Evolutionary conservation across 2,888 invertebrate genomes (phyloP), one percentile per base, ranked within the genome.

Genomic region (Rambutsinella grinnellia): DNA sequence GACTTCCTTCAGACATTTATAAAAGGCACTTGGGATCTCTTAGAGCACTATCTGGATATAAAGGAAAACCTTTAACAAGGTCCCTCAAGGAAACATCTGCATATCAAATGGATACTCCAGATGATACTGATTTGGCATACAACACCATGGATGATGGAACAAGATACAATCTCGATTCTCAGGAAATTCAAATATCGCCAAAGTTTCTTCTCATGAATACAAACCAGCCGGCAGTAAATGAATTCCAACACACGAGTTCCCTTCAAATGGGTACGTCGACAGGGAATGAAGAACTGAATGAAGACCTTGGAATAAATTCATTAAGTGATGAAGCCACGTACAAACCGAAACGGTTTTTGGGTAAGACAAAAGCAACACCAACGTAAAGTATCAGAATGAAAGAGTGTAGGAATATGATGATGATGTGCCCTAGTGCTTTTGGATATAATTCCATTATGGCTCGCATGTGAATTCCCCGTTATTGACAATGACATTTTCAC

Each of bases 321-420:
- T n/a, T 61, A 27, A 66, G 63, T 36, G 68, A 74, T 53, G 57
- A 46, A 17, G 49, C 13, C 15, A 13, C 57, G 27, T 49, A 56
- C 54, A 75, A 75, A 24, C 63, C 70, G 24, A 80, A 80, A 53
- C 56, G 80, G 49, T 80, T 80, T 54, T 47, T 80, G 28, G 80
- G 80, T 80, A 71, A 61, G 8, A 57, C 6, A 57, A 57, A 8
- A 53, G 21, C 46, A n/a, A n/a, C n/a, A n/a, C n/a, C n/a, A n/a
- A n/a, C n/a, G n/a, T n/a, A n/a, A n/a, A n/a, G n/a, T n/a, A n/a
- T n/a, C n/a, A n/a, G n/a, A n/a, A n/a, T n/a, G n/a, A n/a, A n/a
- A n/a, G n/a, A n/a, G n/a, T n/a, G n/a, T n/a, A n/a, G n/a, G n/a
- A n/a, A n/a, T n/a, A n/a, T n/a, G n/a, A n/a, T n/a, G n/a, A n/a